A percentile compares a stretch with the other conserved stretches of the same genome.
These are phyloP conservation scores for Drosophila atripex DNA, from an alignment of 2,888 invertebrate genomes.

Conservation along the genomic window DNA sequence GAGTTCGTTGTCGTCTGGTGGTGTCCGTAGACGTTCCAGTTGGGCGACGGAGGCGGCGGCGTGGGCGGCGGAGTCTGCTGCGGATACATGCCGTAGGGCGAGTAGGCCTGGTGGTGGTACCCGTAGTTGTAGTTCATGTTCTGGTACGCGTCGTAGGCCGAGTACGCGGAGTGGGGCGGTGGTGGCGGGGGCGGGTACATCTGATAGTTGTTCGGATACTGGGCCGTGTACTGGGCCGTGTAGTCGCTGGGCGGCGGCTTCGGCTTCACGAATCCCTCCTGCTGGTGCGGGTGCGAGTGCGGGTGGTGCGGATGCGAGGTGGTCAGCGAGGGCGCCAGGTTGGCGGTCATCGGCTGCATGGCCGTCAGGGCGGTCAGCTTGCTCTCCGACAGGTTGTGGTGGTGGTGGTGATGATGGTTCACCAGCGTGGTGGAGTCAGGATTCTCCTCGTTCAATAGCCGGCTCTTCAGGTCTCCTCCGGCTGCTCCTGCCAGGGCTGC, in stretches of 20 bases:
- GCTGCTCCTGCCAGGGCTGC: slow-evolving; percentile 5
- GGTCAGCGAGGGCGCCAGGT: slow-evolving; percentile 73
- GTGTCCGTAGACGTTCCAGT: slow-evolving; percentile 87
- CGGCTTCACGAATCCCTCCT: slow-evolving; percentile 84
- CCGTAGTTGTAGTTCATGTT: slow-evolving; percentile 84
- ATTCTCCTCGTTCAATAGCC: slow-evolving; percentile 86
- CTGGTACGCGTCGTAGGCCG: slow-evolving; percentile 84
- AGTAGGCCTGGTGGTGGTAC: slow-evolving; percentile 84
- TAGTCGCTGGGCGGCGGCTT: slow-evolving; percentile 83
- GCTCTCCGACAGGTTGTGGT: slow-evolving; percentile 83
- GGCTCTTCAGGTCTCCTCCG: slow-evolving; percentile 82
- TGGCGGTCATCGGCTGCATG: slow-evolving; percentile 84
- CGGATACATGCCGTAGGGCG: slow-evolving; percentile 84
- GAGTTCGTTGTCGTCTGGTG: slow-evolving; percentile 67
- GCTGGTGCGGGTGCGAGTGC: slow-evolving; percentile 63
- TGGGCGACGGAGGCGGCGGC: slow-evolving; percentile 85
- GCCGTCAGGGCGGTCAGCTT: slow-evolving; percentile 84
- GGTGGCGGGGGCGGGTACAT: slow-evolving; percentile 84
- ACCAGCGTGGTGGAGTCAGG: slow-evolving; percentile 90
- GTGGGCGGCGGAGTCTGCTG: slow-evolving; percentile 84
- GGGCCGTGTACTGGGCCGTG: slow-evolving; percentile 79
- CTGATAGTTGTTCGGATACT: slow-evolving; percentile 84
- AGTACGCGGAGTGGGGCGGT: slow-evolving; percentile 83
- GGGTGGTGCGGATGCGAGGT: slow-evolving; percentile 36
- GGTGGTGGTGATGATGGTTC: slow-evolving; percentile 78